These are phyloP conservation scores for Odontamblyopus lacepedii DNA, from an alignment of 2,797 vertebrate genomes.

Conservation along the genomic window DNA sequence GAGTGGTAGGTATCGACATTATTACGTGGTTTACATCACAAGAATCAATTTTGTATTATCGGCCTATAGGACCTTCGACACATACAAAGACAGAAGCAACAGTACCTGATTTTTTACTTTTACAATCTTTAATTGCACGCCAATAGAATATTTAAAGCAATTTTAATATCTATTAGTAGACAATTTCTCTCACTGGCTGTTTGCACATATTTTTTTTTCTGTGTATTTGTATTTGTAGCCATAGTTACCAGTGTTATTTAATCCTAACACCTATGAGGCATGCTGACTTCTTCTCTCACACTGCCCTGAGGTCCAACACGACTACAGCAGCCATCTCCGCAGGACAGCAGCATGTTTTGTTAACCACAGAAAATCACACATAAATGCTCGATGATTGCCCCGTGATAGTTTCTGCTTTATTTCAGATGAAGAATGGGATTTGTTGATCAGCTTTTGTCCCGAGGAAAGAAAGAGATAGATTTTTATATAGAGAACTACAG, in stretches of 20 bases:
- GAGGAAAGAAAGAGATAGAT: background rate
- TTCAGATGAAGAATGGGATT: conserved; percentile 1
- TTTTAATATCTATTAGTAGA: background rate
- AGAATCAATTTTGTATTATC: no score
- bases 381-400: conserved; percentile 13
- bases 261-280: background rate
- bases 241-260: conserved; percentile 6
- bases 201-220: background rate
- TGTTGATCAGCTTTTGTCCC: background rate
- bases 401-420: conserved; percentile 8
- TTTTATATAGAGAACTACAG: background rate
- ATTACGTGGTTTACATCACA: no score
- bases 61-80: no score
- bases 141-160: background rate
- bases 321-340: conserved; percentile 2
- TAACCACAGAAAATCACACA: conserved; percentile 18
- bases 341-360: conserved; percentile 7
- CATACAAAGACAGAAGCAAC: no score
- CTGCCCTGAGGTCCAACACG: background rate
- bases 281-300: background rate
- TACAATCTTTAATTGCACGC: no score
- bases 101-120: no score
- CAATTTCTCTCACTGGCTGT: background rate
- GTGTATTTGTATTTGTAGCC: background rate
- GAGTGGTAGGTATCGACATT: no score